Conservation (phyloP, 2,797 vertebrate species). For the Crenuchus spilurus region DNA sequence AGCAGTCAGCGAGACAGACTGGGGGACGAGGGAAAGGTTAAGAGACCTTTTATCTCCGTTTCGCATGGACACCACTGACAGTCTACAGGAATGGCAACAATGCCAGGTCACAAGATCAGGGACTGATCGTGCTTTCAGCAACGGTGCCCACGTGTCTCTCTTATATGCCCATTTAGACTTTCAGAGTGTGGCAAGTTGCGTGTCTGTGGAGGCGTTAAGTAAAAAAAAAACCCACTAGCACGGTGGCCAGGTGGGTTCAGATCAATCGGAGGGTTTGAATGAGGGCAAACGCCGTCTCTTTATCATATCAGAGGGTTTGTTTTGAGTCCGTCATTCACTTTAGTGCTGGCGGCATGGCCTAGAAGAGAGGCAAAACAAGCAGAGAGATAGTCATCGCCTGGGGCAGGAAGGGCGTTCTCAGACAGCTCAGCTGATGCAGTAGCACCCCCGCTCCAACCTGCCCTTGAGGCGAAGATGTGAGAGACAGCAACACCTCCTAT, state of each 20-base stretch:
- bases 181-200: slow-evolving; percentile 1
- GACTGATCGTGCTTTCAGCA: slow-evolving; percentile 9
- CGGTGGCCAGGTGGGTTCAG: not conserved
- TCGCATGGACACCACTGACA: slow-evolving; percentile 39
- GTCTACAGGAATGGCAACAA: slow-evolving; percentile 31
- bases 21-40: not conserved
- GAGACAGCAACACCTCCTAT: slow-evolving; percentile 43
- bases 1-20: slow-evolving; percentile 13
- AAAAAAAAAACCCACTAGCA: slow-evolving; percentile 25
- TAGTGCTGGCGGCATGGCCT: slow-evolving; percentile 54
- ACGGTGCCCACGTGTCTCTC: not conserved
- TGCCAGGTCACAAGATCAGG: slow-evolving; percentile 33
- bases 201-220: slow-evolving; percentile 19
- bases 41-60: slow-evolving; percentile 33
- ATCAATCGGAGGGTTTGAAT: slow-evolving; percentile 10
- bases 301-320: slow-evolving; percentile 56
- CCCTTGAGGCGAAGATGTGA: slow-evolving; percentile 20
- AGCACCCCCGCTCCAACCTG: slow-evolving; percentile 10
- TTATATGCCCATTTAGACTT: not conserved
- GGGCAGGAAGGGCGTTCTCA: slow-evolving; percentile 66
- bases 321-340: slow-evolving; percentile 62
- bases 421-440: slow-evolving; percentile 43
- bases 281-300: slow-evolving; percentile 9
- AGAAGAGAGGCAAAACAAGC: slow-evolving; percentile 62
- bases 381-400: slow-evolving; percentile 65